Evolutionary conservation across 2,113 vertebrate genomes (phyloP).

Genomic region (Atrichornis clamosus): DNA sequence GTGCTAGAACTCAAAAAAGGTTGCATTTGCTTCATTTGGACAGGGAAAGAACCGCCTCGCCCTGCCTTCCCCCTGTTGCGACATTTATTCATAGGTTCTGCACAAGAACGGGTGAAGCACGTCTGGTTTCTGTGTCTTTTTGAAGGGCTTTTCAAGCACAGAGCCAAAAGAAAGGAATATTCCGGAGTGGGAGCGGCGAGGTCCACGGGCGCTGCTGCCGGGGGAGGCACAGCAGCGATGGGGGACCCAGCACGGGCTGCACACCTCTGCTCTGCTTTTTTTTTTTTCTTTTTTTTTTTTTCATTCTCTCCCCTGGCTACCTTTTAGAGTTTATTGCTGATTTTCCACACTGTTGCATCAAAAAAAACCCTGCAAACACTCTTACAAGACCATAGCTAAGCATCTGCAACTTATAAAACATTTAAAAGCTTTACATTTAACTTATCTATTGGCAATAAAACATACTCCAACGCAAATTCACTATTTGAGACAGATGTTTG

Average conservation of each 20-base stretch:
- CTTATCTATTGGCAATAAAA: constrained; percentile 54
- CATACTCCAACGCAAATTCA: constrained; percentile 56
- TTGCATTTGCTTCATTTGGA: background rate
- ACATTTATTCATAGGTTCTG: background rate
- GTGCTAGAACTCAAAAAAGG: background rate
- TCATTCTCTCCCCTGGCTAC: background rate
- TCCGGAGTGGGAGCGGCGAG: background rate
- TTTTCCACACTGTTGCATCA: background rate
- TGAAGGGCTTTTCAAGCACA: background rate
- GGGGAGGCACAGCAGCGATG: background rate
- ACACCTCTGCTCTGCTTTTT: too few species aligned
- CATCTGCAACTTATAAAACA: constrained; percentile 36
- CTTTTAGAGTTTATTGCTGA: background rate
- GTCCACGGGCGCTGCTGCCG: rapidly evolving
- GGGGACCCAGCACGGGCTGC: background rate
- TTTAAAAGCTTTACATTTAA: constrained; percentile 43
- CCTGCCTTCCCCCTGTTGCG: background rate
- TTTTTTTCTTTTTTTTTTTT: background rate
- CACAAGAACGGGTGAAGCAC: background rate
- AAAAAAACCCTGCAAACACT: background rate
- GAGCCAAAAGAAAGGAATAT: background rate
- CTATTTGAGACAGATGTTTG: constrained; percentile 70
- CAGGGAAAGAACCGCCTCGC: rapidly evolving
- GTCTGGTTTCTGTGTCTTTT: background rate
- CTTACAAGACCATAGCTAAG: background rate